Percentiles rank a stretch among this genome's conserved stretches.
Conservation (phyloP, 2,888 invertebrate species). For the Gari tellinella region DNA sequence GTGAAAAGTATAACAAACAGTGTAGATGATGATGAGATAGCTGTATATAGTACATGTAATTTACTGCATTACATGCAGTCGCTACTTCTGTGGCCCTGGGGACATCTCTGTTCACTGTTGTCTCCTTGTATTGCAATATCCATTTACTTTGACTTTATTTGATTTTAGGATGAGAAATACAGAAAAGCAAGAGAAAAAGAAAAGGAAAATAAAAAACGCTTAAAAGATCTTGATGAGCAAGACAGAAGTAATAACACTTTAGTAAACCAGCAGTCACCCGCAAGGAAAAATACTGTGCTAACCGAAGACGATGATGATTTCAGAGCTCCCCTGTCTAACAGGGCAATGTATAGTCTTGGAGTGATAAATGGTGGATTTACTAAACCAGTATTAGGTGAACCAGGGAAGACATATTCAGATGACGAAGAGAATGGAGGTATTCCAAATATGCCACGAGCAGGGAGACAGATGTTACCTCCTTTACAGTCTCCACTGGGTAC, state of each 20-base stretch:
- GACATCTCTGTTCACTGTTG: too few species aligned
- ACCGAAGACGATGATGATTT: conserved; percentile 17
- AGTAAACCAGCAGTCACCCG: neutral
- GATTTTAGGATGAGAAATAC: conserved; percentile 63
- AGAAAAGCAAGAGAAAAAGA: conserved; percentile 65
- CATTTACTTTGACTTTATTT: neutral
- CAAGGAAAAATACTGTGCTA: neutral
- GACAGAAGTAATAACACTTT: conserved; percentile 7
- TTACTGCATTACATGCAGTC: too few species aligned
- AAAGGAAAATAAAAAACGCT: conserved; percentile 56
- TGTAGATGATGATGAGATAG: too few species aligned
- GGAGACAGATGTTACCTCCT: conserved; percentile 63
- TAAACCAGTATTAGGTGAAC: conserved; percentile 1
- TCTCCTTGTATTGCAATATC: too few species aligned
- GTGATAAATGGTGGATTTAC: conserved; percentile 24
- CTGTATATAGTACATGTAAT: too few species aligned
- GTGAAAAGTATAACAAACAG: too few species aligned
- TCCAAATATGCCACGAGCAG: conserved; percentile 17
- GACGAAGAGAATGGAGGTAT: conserved; percentile 18
- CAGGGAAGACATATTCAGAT: neutral
- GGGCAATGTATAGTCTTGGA: conserved; percentile 40
- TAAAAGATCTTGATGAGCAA: conserved; percentile 44
- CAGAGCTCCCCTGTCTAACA: conserved; percentile 49
- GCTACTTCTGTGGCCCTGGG: neutral
- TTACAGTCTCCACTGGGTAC: conserved; percentile 69